phyloP scores from a whole-genome alignment of 2,113 vertebrate genomes.

The Melanocharis versteri region DNA sequence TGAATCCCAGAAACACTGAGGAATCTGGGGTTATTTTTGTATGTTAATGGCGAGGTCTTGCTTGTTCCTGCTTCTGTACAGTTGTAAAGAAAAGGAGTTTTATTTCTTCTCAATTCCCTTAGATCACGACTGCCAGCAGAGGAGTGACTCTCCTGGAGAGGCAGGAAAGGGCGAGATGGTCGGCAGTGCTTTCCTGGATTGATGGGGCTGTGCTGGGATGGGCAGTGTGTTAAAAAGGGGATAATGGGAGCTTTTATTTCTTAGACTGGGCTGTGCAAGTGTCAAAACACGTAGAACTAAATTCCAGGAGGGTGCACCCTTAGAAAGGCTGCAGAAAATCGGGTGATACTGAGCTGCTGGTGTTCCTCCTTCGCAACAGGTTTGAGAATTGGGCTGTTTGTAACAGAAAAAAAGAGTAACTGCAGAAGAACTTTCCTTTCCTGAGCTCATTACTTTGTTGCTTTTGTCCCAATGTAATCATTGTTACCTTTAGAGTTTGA shows the following conservation, averaged over 20 bases:
- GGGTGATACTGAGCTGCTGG: neutral
- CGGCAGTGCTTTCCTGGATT: neutral
- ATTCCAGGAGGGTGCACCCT: neutral
- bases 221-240: neutral
- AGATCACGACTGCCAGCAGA: neutral
- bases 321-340: neutral
- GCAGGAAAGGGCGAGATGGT: neutral
- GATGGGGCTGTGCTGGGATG: neutral
- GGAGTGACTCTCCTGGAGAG: neutral
- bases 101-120: neutral
- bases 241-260: neutral
- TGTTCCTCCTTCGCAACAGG: neutral
- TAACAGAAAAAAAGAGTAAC: neutral
- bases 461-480: neutral
- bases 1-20: neutral
- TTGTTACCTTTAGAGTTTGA: neutral
- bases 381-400: neutral
- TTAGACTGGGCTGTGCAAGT: fast-evolving
- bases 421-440: neutral
- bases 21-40: neutral
- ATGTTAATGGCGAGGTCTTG: neutral
- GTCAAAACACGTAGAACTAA: neutral
- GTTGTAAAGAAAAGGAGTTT: neutral
- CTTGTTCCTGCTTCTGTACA: neutral
- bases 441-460: neutral